These are phyloP conservation scores for Verasper variegatus DNA, from an alignment of 2,113 vertebrate genomes.

Conservation along the genomic window DNA sequence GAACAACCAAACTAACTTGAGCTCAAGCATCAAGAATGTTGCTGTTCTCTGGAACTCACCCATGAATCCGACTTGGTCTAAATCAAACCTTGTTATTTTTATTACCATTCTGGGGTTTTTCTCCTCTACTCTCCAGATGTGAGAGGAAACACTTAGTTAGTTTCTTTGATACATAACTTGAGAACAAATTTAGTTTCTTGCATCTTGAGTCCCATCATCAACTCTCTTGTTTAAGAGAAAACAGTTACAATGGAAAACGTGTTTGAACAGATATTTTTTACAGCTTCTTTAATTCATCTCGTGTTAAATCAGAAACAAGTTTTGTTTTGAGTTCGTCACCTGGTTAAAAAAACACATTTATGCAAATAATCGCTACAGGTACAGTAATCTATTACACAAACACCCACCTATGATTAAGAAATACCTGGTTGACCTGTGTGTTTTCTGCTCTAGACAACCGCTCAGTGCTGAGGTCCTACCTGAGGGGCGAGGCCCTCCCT, in stretches of 20 bases:
- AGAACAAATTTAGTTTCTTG: too few relatives aligned
- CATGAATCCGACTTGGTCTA: conserved; percentile 22
- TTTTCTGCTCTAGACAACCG: conserved; percentile 82
- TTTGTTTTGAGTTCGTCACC: background rate
- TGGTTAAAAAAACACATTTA: background rate
- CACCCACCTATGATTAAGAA: too few relatives aligned
- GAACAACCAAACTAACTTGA: conserved; percentile 6
- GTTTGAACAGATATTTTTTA: too few relatives aligned
- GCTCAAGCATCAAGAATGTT: conserved; percentile 38
- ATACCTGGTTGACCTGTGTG: background rate
- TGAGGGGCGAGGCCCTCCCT: conserved; percentile 81
- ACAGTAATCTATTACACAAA: background rate
- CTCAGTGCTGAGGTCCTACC: conserved; percentile 84
- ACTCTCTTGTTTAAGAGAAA: too few relatives aligned
- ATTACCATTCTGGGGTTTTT: background rate
- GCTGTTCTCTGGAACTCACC: conserved; percentile 22
- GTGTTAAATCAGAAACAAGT: background rate
- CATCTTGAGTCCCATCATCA: too few relatives aligned
- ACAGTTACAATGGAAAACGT: too few relatives aligned
- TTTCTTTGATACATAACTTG: too few relatives aligned
- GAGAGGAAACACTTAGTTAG: too few relatives aligned
- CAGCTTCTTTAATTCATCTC: too few relatives aligned
- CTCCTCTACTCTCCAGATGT: too few relatives aligned
- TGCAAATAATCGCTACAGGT: background rate
- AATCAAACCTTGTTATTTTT: background rate